Evolutionary conservation across 2,797 vertebrate genomes (phyloP), one percentile per base, ranked within the genome.

Genomic region (Anguilla pacifica): DNA sequence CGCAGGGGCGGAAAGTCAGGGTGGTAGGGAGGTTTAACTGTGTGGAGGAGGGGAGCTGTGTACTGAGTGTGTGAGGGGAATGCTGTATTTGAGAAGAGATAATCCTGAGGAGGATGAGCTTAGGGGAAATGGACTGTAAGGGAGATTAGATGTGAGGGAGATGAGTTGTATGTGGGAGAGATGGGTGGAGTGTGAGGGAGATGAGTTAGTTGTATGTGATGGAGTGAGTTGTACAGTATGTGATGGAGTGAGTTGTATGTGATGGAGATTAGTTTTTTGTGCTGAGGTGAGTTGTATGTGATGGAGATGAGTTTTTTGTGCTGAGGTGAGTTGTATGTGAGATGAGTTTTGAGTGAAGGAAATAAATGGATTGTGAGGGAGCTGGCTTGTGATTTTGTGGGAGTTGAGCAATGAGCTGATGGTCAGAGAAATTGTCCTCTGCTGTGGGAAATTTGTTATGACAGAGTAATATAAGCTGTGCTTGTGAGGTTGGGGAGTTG

Each of bases 1-100:
- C 55, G 49, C 10, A n/a, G 83, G 85, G 89, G 86, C n/a, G 83
- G 9, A 39, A 81, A 86, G 90, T 15, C 84, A 88, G 89, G 6
- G 57, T 4, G 67, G 83, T 31, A 5, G 7, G 31, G 19, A 49
- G 84, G 77, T 5, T 19, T 39, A 77, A 70, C 43, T 81, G 22
- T 79, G 74, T 49, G 77, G 10, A 17, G 72, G 72, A 77, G 31
- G 77, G 2, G 39, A 81, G 19, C 39, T 79, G 13, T 22, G 39
- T 35, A 13, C 70, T 79, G 19, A 13, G 11, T 74, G 70, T 74
- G 11, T 74, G 31, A 31, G 10, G 70, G 70, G 28, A 31, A 74
- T 35, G 1, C 22, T 25, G 61, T 67, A n/a, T 67, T 9, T n/a
- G 61, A 77, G 31, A 5, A 5, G 31, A 19, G 72, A 77, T 77